Conservation (phyloP, 2,888 invertebrate genomes). For the Drosophila demipolita region DNA sequence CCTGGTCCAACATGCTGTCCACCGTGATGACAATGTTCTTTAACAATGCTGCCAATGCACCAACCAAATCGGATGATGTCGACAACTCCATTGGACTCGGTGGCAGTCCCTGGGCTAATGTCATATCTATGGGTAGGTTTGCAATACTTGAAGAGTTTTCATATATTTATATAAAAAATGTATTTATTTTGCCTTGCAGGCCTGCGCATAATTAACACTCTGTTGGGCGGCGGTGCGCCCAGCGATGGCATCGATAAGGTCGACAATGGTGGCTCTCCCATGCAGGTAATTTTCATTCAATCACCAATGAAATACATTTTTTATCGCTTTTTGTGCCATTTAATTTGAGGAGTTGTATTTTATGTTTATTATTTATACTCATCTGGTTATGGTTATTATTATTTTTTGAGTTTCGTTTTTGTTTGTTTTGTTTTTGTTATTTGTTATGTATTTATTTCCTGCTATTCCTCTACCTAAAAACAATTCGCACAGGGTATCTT, state of each 20-base stretch:
- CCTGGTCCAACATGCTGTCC: constrained; percentile 94
- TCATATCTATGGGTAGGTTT: constrained; percentile 89
- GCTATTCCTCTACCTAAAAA: constrained; percentile 58
- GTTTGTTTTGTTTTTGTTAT: constrained; percentile 44
- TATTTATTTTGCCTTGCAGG: constrained; percentile 82
- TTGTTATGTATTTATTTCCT: constrained; percentile 54
- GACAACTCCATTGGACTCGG: constrained; percentile 88
- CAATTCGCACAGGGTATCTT: constrained; percentile 91
- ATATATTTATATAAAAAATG: not conserved
- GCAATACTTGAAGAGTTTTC: not conserved
- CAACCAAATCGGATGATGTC: constrained; percentile 92
- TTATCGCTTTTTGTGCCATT: constrained; percentile 74
- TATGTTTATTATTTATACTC: constrained; percentile 50
- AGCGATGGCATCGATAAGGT: constrained; percentile 95
- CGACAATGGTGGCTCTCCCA: constrained; percentile 93
- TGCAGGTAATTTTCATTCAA: constrained; percentile 89
- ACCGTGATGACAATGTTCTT: constrained; percentile 96
- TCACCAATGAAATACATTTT: constrained; percentile 15
- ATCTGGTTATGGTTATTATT: constrained; percentile 64
- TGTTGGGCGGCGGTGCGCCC: constrained; percentile 91
- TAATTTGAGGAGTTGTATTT: constrained; percentile 35
- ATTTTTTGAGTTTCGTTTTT: constrained; percentile 40
- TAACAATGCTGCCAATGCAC: constrained; percentile 87
- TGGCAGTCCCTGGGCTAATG: constrained; percentile 94
- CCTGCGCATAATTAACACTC: constrained; percentile 92